phyloP scores from a whole-genome alignment of 2,888 invertebrate species.

The Caenorhabditis becei region DNA sequence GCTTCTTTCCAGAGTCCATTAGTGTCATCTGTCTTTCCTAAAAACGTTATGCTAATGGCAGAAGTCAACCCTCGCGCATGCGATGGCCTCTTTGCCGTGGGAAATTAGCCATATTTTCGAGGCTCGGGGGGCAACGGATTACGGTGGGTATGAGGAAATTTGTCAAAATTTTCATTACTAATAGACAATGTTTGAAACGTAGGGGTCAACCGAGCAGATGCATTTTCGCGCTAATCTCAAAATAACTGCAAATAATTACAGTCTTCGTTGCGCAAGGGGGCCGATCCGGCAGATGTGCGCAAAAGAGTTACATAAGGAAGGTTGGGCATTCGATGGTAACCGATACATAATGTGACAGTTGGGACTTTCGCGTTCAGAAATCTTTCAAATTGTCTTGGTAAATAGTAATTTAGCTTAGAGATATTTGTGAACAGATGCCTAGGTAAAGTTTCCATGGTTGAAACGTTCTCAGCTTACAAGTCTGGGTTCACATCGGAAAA shows the following conservation, averaged over 20 bases:
- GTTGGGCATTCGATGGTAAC: constrained; percentile 33
- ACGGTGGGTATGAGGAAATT: constrained; percentile 24
- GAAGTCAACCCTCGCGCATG: constrained; percentile 14
- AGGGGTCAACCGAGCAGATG: constrained; percentile 7
- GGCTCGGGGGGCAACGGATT: constrained; percentile 23
- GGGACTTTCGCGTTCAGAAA: constrained; percentile 1
- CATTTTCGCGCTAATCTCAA: constrained; percentile 30
- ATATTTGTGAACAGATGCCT: too few relatives aligned
- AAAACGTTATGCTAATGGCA: constrained; percentile 63
- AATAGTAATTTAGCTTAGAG: too few relatives aligned
- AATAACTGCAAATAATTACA: constrained; percentile 45
- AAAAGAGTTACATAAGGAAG: constrained; percentile 12
- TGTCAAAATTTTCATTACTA: not conserved
- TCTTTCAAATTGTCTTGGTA: too few relatives aligned
- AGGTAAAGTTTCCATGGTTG: too few relatives aligned
- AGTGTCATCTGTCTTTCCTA: constrained; percentile 30
- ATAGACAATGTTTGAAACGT: not conserved
- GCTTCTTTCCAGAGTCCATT: constrained; percentile 47
- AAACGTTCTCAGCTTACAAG: too few relatives aligned
- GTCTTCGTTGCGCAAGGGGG: constrained; percentile 19
- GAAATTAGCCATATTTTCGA: constrained; percentile 49
- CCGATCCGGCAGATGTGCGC: not conserved
- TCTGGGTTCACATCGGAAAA: too few relatives aligned
- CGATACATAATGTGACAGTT: constrained; percentile 51
- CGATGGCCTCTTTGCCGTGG: constrained; percentile 41